A percentile compares a stretch with the other conserved stretches of the same genome.
These are phyloP conservation scores for Trissolcus brochymenae DNA, from an alignment of 2,888 invertebrate species.

Conservation along the genomic window DNA sequence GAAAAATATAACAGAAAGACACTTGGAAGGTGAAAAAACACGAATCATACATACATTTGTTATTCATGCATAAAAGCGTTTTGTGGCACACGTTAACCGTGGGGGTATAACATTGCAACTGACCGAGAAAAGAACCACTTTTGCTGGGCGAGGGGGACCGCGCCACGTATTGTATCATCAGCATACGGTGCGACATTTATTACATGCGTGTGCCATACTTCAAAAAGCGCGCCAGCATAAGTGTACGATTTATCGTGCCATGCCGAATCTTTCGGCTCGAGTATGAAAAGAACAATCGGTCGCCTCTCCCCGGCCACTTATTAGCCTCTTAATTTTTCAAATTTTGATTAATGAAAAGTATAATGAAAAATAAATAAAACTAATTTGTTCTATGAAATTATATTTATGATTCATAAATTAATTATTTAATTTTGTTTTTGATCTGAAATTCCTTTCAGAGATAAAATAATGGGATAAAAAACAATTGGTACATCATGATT, in stretches of 20 bases:
- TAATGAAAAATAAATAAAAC: neutral
- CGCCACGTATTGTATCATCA: constrained; percentile 12
- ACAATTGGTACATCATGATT: neutral
- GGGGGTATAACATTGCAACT: constrained; percentile 11
- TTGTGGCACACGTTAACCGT: constrained; percentile 2
- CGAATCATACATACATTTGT: constrained; percentile 17
- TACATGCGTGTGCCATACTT: constrained; percentile 34
- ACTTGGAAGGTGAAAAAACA: constrained; percentile 3
- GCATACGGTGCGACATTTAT: constrained; percentile 35
- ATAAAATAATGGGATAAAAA: too few relatives aligned
- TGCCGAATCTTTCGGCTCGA: neutral
- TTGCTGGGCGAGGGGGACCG: constrained; percentile 13
- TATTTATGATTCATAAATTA: neutral
- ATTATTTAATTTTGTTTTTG: neutral
- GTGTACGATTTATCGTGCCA: constrained; percentile 19
- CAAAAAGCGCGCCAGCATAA: constrained; percentile 14
- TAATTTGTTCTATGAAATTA: neutral
- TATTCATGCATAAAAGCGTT: constrained; percentile 28
- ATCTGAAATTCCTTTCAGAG: too few relatives aligned
- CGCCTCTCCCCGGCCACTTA: neutral
- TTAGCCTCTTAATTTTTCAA: neutral
- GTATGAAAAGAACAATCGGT: constrained; percentile 24
- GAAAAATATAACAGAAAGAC: neutral
- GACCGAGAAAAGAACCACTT: constrained; percentile 42
- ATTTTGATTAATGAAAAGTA: neutral